Evolutionary conservation across 2,888 invertebrate species (phyloP), one percentile per base, ranked within the genome.

Genomic region (Pristionchus fissidentatus): DNA sequence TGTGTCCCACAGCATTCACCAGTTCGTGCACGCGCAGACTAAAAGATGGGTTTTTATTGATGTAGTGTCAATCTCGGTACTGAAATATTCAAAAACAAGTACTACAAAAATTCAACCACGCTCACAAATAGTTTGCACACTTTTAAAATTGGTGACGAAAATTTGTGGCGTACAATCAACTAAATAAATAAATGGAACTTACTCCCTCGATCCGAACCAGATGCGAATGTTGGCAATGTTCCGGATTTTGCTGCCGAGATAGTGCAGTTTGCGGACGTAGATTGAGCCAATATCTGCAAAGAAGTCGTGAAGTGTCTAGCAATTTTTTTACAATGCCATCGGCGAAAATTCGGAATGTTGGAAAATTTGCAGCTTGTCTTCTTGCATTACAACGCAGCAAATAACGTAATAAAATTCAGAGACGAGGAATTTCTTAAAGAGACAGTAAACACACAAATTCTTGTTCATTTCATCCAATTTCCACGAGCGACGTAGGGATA

Each of bases 161-260:
- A n/a, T n/a, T n/a, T n/a, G n/a, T n/a, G n/a, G 19, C 52, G 19
- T 49, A n/a, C n/a, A n/a, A n/a, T 60, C 22, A 60, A n/a, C n/a
- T n/a, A n/a, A n/a, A n/a, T 70, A n/a, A 41, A 13, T 46, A 22
- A 26, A 55, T 0, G 29, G 62, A 79, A 77, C 86, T 82, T 66
- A 90, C 91, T 89, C 86, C 85, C 88, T 90, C 5, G 90, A 88
- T 32, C 91, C 91, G 79, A 92, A 91, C 90, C 91, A 92, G 46
- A 91, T 90, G 10, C 86, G 85, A 79, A 90, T 89, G 66, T 89
- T 89, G 10, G 90, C 91, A 57, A 92, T 90, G 80, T 90, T 89
- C 26, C 88, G 87, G 35, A 90, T 84, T 75, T 88, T 88, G 73
- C 88, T 87, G 1, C 91, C 90, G 55, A 89, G 87, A 83, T 89